Percentiles rank a stretch among this genome's conserved stretches.
Conservation (phyloP, 2,888 invertebrate species). For the Muschampia plurimacula region DNA sequence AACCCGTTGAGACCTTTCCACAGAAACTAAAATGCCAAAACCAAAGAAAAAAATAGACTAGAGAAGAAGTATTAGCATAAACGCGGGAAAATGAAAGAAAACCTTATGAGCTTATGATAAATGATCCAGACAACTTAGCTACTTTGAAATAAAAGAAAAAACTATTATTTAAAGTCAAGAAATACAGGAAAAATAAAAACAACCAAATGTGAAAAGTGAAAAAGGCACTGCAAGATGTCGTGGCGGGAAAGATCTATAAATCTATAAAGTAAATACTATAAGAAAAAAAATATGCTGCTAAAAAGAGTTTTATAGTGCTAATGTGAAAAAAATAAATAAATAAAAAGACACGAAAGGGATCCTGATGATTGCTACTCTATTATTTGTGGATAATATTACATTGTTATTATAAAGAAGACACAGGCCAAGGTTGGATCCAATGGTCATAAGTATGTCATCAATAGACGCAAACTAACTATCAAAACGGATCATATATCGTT, state of each 20-base stretch:
- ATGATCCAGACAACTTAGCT: no score
- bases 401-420: no score
- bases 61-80: constrained; percentile 34
- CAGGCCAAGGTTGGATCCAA: neutral
- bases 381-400: no score
- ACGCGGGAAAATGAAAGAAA: constrained; percentile 2
- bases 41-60: constrained; percentile 18
- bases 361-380: no score
- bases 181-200: no score
- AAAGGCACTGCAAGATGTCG: neutral
- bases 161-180: neutral
- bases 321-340: neutral
- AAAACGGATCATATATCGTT: neutral
- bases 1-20: constrained; percentile 27
- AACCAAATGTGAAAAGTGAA: neutral
- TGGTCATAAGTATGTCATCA: neutral
- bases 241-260: neutral
- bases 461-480: neutral
- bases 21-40: constrained; percentile 42
- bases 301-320: neutral
- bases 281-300: neutral
- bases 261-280: constrained; percentile 1
- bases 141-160: neutral
- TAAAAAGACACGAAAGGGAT: no score
- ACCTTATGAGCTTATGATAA: no score